Conservation (phyloP, 2,888 invertebrate species). For the Caenorhabditis sp. region DNA sequence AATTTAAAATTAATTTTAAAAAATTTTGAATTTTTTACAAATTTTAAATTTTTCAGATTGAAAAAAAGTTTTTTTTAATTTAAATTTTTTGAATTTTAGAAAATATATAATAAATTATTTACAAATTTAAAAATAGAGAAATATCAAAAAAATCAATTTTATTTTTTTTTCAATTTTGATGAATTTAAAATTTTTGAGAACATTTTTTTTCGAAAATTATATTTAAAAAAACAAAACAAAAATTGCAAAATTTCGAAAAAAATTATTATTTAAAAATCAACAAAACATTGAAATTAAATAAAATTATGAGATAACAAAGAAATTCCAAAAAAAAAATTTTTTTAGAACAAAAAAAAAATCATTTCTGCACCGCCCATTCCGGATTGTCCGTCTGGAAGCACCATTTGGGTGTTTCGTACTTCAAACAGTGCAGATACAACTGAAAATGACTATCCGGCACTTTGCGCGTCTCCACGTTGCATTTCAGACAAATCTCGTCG, state of each 20-base stretch:
- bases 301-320: too few species aligned
- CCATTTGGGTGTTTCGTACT: conserved; percentile 79
- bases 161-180: too few species aligned
- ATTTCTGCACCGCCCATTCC: conserved; percentile 73
- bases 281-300: too few species aligned
- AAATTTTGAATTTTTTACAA: background rate
- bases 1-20: background rate
- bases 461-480: conserved; percentile 76
- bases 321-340: background rate
- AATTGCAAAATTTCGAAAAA: too few species aligned
- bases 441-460: conserved; percentile 74
- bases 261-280: background rate
- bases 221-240: too few species aligned
- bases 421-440: conserved; percentile 81
- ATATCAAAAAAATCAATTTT: too few species aligned
- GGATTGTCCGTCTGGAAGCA: conserved; percentile 78
- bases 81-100: too few species aligned
- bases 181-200: too few species aligned
- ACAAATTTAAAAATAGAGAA: too few species aligned
- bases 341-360: background rate
- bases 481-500: conserved; percentile 80
- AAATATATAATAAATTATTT: too few species aligned
- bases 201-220: background rate
- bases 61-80: background rate
- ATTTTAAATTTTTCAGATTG: too few species aligned